These are phyloP conservation scores for Drosophila formosana DNA, from an alignment of 2,888 invertebrate genomes.

Conservation along the genomic window DNA sequence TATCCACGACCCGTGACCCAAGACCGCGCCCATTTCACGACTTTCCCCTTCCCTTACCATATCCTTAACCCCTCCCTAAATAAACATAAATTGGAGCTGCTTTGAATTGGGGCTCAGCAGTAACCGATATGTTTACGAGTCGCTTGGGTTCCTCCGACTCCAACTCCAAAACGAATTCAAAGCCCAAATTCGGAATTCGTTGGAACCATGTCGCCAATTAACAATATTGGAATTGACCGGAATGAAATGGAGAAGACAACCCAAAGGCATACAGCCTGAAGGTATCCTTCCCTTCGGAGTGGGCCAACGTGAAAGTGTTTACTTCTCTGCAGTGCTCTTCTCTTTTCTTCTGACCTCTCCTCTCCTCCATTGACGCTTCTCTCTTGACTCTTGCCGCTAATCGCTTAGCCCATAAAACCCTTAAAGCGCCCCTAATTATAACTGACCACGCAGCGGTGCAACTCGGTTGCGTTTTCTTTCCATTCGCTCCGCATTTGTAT, in stretches of 20 bases:
- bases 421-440: conserved; percentile 72
- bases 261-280: background rate
- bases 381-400: conserved; percentile 57
- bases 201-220: conserved; percentile 69
- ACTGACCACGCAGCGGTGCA: conserved; percentile 81
- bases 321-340: conserved; percentile 25
- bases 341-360: conserved; percentile 2
- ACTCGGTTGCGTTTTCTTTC: conserved; percentile 65
- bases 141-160: conserved; percentile 24
- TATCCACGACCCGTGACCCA: conserved; percentile 12
- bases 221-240: conserved; percentile 65
- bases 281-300: conserved; percentile 21
- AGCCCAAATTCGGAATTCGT: conserved; percentile 9
- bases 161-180: no score
- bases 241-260: background rate
- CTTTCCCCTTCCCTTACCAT: background rate
- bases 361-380: background rate
- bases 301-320: conserved; percentile 61
- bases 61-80: background rate
- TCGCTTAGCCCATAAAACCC: conserved; percentile 70
- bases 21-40: conserved; percentile 43
- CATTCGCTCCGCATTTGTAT: conserved; percentile 35
- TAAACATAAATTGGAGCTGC: conserved; percentile 52
- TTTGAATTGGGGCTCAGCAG: conserved; percentile 53
- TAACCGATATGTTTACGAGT: conserved; percentile 59